Conservation (phyloP, 1,140 invertebrate species). For the Contarinia nasturtii region DNA sequence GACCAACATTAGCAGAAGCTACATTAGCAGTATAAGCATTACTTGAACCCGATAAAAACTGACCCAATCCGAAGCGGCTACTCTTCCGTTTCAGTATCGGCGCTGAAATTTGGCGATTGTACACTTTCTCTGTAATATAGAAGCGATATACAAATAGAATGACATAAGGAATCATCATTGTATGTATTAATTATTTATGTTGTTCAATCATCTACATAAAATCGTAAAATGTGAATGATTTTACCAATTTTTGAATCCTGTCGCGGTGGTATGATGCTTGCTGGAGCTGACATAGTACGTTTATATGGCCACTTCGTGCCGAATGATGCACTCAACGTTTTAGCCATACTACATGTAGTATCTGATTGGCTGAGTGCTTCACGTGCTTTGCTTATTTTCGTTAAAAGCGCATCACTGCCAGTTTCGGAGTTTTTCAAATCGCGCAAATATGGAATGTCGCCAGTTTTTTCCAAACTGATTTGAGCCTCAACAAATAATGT, state of each 20-base stretch:
- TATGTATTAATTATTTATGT: not conserved
- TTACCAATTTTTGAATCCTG: conserved; percentile 60
- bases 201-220: not conserved
- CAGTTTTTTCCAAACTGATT: conserved; percentile 64
- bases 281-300: conserved; percentile 76
- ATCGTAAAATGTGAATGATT: conserved; percentile 2
- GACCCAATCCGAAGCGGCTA: conserved; percentile 75
- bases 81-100: conserved; percentile 79
- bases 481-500: conserved; percentile 89
- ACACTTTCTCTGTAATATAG: conserved; percentile 49
- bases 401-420: conserved; percentile 71
- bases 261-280: conserved; percentile 49
- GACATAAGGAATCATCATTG: too few species aligned
- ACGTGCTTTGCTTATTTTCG: conserved; percentile 74
- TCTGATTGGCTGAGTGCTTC: conserved; percentile 62
- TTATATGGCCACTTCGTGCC: conserved; percentile 91
- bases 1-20: not conserved
- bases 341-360: conserved; percentile 32
- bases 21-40: conserved; percentile 9
- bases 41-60: conserved; percentile 48
- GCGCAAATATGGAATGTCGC: conserved; percentile 62
- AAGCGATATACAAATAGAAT: not conserved
- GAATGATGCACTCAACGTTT: conserved; percentile 77
- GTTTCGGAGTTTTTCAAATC: conserved; percentile 80
- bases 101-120: conserved; percentile 73